phyloP scores from a whole-genome alignment of 2,797 vertebrate species.

The Hirundo rustica region DNA sequence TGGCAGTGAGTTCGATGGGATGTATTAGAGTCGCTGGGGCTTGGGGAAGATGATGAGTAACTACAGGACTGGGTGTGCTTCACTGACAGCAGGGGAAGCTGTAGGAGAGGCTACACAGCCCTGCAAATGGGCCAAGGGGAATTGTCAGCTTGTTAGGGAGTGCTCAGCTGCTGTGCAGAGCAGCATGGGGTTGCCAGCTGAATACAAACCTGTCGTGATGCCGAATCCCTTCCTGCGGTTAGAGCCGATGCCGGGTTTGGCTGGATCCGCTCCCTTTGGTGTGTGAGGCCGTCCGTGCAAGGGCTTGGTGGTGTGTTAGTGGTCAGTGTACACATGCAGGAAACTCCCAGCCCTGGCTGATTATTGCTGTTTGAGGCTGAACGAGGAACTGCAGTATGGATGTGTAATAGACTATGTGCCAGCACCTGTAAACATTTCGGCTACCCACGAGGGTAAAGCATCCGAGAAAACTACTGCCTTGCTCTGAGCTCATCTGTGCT shows the following conservation, averaged over 20 bases:
- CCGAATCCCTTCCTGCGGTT: not conserved
- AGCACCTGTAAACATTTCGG: not conserved
- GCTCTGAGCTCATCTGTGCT: not conserved
- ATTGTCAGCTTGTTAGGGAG: not conserved
- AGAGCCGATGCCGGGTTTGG: not conserved
- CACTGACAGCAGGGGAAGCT: not conserved
- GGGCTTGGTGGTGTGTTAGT: not conserved
- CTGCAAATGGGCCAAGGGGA: not conserved
- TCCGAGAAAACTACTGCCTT: not conserved
- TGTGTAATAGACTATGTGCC: no score
- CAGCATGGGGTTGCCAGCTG: not conserved
- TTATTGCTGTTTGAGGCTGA: not conserved
- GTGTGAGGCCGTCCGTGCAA: not conserved
- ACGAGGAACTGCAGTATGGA: not conserved
- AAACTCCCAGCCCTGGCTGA: not conserved
- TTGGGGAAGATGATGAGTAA: not conserved
- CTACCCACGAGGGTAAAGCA: not conserved
- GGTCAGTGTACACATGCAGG: fast-evolving
- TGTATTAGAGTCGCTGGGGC: not conserved
- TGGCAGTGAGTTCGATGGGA: not conserved
- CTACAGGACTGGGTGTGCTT: not conserved
- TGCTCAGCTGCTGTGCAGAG: not conserved
- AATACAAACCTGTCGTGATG: fast-evolving
- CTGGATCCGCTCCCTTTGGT: not conserved
- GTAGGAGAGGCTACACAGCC: fast-evolving